Evolutionary conservation across 2,888 invertebrate genomes (phyloP).

Genomic region (Heliconius ethilla): DNA sequence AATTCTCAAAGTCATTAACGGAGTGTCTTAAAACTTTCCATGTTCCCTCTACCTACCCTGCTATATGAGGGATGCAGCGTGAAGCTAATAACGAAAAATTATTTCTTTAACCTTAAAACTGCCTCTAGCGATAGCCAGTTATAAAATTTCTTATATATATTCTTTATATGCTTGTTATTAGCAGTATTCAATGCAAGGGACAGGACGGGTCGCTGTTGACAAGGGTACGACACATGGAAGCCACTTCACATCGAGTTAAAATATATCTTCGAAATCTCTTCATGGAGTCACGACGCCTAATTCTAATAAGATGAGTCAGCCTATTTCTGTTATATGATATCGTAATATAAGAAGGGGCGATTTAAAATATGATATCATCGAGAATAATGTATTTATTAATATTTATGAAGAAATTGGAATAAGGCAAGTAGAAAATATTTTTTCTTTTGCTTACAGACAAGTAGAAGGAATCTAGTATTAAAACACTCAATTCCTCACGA

Average conservation of each 20-base stretch:
- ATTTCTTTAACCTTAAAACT: neutral
- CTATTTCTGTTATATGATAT: neutral
- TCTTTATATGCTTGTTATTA: conserved; percentile 8
- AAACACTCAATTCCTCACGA: neutral
- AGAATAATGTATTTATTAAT: neutral
- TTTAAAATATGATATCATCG: neutral
- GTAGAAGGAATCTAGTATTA: neutral
- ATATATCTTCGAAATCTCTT: conserved; percentile 21
- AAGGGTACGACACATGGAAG: conserved; percentile 35
- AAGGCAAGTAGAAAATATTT: neutral
- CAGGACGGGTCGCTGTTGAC: conserved; percentile 28
- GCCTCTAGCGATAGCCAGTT: neutral
- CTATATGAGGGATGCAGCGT: too few species aligned
- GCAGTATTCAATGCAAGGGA: conserved; percentile 16
- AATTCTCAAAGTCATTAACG: too few species aligned
- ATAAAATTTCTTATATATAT: conserved; percentile 4
- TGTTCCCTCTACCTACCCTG: too few species aligned
- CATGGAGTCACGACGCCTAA: neutral
- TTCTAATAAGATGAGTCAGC: conserved; percentile 6
- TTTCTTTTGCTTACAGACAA: neutral
- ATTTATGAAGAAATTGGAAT: neutral
- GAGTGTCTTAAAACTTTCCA: neutral
- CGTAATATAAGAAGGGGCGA: neutral
- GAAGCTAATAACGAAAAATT: too few species aligned
- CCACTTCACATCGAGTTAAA: conserved; percentile 29